A percentile compares a stretch with the other conserved stretches of the same genome.
These are phyloP conservation scores for Ectropis crepuscularia DNA, from an alignment of 2,888 invertebrate species.

Conservation along the genomic window DNA sequence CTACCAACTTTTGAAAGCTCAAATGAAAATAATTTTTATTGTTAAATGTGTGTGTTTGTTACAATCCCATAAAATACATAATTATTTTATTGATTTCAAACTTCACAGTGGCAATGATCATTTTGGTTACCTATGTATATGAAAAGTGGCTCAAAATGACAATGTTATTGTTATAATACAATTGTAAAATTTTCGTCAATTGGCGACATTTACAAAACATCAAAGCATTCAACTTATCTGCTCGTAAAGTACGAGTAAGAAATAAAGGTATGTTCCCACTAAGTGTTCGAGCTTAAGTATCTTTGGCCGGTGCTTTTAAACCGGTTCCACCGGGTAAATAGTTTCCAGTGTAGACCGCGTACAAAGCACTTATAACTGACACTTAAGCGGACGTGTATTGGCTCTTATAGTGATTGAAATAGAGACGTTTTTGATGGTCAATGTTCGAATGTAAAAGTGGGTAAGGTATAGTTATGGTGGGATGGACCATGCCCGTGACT, in stretches of 20 bases:
- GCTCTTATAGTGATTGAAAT: constrained; percentile 17
- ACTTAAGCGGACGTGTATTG: constrained; percentile 2
- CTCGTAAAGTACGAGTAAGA: constrained; percentile 47
- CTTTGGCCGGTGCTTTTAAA: constrained; percentile 61
- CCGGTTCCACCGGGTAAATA: constrained; percentile 73
- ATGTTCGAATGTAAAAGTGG: constrained; percentile 45
- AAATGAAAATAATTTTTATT: too few relatives aligned
- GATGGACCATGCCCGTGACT: constrained; percentile 70
- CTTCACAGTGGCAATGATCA: too few relatives aligned
- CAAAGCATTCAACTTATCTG: constrained; percentile 42
- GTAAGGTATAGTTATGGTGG: constrained; percentile 65
- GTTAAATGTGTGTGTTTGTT: too few relatives aligned
- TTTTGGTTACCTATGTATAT: too few relatives aligned
- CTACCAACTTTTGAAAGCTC: too few relatives aligned
- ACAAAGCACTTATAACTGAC: constrained; percentile 36
- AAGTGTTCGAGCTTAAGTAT: constrained; percentile 60
- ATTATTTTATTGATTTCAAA: too few relatives aligned
- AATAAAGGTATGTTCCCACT: constrained; percentile 60
- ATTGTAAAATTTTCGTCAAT: constrained; percentile 22
- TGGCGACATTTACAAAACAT: constrained; percentile 39
- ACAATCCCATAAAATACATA: too few relatives aligned
- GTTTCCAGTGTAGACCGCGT: constrained; percentile 62
- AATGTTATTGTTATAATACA: too few relatives aligned
- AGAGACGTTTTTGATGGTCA: constrained; percentile 22
- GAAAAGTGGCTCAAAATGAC: too few relatives aligned